These are phyloP conservation scores for Sinocyclocheilus anshuiensis DNA, from an alignment of 2,113 vertebrate species.

Conservation along the genomic window DNA sequence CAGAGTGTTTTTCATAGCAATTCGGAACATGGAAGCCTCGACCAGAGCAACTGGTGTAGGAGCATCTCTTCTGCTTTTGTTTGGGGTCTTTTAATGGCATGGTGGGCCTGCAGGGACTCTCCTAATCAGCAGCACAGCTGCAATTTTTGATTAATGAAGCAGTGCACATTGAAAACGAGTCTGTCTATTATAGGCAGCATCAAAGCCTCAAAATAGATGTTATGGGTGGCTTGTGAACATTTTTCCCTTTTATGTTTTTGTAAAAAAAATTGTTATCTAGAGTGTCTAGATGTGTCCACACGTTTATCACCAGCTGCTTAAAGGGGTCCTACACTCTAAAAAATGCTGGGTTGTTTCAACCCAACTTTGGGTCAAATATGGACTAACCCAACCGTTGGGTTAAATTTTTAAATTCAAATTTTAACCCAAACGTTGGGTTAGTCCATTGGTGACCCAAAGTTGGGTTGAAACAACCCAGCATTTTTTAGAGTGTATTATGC, in stretches of 20 bases:
- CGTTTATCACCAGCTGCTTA: no score
- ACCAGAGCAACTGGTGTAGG: constrained; percentile 2
- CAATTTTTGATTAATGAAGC: constrained; percentile 54
- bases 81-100: constrained; percentile 39
- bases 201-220: constrained; percentile 25
- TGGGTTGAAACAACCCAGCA: no score
- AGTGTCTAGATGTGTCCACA: no score
- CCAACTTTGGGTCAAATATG: no score
- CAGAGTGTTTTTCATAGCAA: constrained; percentile 52
- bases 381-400: no score
- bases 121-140: constrained; percentile 55
- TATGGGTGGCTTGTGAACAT: not conserved
- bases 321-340: no score
- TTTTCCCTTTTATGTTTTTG: not conserved
- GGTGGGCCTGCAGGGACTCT: constrained; percentile 44
- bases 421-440: no score
- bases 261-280: no score
- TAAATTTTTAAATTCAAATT: no score
- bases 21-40: constrained; percentile 16
- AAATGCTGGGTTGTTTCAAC: no score
- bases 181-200: constrained; percentile 25
- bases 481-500: no score
- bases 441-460: no score
- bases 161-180: constrained; percentile 54
- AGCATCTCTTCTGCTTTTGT: constrained; percentile 50